Percentiles rank a stretch among this genome's conserved stretches.
These are phyloP conservation scores for Micronycteris hirsuta DNA, from an alignment of 2,113 vertebrate genomes.

Conservation along the genomic window DNA sequence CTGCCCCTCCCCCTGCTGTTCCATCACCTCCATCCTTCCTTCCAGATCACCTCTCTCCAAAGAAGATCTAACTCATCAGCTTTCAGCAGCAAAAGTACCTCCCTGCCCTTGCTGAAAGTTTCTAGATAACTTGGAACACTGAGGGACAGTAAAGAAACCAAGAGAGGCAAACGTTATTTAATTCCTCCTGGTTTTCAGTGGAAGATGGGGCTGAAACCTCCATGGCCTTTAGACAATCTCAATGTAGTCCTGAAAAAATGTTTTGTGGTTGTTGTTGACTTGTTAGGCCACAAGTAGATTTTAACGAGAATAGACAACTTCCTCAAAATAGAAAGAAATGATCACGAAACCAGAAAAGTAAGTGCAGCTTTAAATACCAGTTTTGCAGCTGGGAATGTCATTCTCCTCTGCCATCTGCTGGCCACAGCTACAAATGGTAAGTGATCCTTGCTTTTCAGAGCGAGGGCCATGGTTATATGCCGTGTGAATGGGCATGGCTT, in stretches of 20 bases:
- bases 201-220: background rate
- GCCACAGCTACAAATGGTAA: background rate
- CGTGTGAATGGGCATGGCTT: background rate
- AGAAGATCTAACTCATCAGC: background rate
- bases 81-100: background rate
- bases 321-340: conserved; percentile 33
- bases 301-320: background rate
- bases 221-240: background rate
- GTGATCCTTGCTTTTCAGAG: background rate
- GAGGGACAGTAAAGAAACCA: background rate
- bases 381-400: background rate
- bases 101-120: background rate
- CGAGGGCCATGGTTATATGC: background rate
- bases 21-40: background rate
- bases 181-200: background rate
- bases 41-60: background rate
- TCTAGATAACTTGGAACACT: background rate
- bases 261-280: background rate
- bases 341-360: conserved; percentile 7
- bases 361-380: conserved; percentile 4
- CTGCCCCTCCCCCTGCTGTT: background rate
- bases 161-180: background rate
- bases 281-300: background rate
- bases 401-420: conserved; percentile 50
- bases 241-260: background rate